Conservation (phyloP, 92 coral and sea anemone species). For the Parazoanthus swiftii region DNA sequence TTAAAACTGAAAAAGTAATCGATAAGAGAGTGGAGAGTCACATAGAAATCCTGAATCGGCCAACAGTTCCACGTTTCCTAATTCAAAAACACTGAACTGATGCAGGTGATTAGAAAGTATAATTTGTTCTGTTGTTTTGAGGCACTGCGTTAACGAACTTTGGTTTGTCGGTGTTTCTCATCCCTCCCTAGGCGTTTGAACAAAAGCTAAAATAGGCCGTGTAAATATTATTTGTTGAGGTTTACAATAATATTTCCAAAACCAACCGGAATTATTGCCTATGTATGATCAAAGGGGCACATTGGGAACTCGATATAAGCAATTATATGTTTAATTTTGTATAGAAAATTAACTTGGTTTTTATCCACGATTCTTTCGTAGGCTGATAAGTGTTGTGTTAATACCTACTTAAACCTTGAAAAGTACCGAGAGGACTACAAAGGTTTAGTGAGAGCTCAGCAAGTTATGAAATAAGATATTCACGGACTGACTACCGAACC, state of each 20-base stretch:
- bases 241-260: background rate
- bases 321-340: constrained; percentile 6
- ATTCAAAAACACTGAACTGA: too few relatives aligned
- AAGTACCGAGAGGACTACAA: background rate
- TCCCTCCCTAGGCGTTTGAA: background rate
- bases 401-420: background rate
- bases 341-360: background rate
- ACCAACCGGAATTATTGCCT: background rate
- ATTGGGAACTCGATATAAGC: background rate
- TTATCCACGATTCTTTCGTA: background rate
- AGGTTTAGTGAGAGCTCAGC: background rate
- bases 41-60: background rate
- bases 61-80: background rate
- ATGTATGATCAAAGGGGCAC: background rate
- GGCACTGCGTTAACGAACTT: background rate
- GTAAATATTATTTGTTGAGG: background rate
- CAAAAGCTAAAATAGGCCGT: background rate
- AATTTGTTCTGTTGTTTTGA: background rate
- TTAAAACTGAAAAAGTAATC: background rate
- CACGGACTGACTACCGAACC: background rate
- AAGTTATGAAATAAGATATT: background rate
- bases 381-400: background rate
- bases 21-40: background rate
- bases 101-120: background rate
- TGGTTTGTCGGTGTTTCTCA: background rate